phyloP scores from a whole-genome alignment of 2,797 vertebrate genomes.

The Loriculus beryllinus region DNA sequence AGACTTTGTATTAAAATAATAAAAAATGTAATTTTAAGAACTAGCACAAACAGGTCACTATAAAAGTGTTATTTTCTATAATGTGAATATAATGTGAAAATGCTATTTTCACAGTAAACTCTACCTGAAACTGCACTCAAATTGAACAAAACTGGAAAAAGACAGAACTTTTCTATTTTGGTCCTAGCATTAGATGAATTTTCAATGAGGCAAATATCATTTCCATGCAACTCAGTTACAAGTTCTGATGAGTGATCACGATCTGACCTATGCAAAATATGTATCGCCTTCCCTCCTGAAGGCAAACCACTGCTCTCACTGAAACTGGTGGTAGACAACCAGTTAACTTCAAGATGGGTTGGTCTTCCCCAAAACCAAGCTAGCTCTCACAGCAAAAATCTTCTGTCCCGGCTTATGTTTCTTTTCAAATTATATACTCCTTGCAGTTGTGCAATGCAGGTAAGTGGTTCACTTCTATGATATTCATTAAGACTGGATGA shows the following conservation, averaged over 20 bases:
- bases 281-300: background rate
- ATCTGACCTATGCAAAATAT: conserved; percentile 12
- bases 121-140: background rate
- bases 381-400: background rate
- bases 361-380: background rate
- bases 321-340: background rate
- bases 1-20: background rate
- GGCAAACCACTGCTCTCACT: background rate
- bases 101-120: background rate
- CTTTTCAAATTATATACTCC: background rate
- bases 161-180: background rate
- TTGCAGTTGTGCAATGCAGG: background rate
- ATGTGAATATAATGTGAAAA: background rate
- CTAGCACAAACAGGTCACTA: background rate
- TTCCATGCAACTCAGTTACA: background rate
- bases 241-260: conserved; percentile 29
- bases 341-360: background rate
- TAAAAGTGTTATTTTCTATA: background rate
- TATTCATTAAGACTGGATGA: background rate
- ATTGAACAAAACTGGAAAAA: background rate
- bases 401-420: background rate
- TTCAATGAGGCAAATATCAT: background rate
- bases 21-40: background rate
- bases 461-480: background rate
- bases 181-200: background rate